Base-by-base conservation (phyloP, 2,113 vertebrate genomes). In the Anhinga anhinga region DNA sequence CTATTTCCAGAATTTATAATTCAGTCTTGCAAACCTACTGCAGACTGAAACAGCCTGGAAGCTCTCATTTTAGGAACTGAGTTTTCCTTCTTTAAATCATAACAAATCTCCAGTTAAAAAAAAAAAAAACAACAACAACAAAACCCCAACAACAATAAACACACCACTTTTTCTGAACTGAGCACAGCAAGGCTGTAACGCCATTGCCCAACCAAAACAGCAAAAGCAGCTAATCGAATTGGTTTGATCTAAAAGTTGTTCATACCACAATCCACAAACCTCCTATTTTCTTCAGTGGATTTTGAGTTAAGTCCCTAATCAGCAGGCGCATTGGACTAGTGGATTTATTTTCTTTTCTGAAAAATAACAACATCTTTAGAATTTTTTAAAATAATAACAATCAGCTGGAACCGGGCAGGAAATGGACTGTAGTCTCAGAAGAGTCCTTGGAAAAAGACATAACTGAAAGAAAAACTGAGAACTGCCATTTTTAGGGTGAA, bases 11-110 rank as follows among this genome's bases (percentile, higher is more conserved):
- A 21, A 73, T n/a, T 55, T 22, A 22, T 6, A 21, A 90, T 44
- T 52, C 72, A 26, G 34, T 10, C 83, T 23, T 72, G n/a, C 77
- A 94, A 69, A 62, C 58, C 56, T 44, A 20, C 82, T 90, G 90
- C 65, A 84, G 87, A 62, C 47, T 61, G 88, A 74, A 88, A 66
- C 82, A 91, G 85, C 56, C 66, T 90, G 88, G n/a, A 55, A 89
- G 58, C 53, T 89, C 73, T 90, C 89, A 5, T 29, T 89, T 82
- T 76, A 73, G 55, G 49, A 62, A 32, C 77, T 62, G 66, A 42
- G 30, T 95, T 82, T 90, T 82, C 93, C 71, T 80, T 72, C 74
- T 83, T 94, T 42, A 77, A 88, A 82, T 93, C 66, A 71, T 62
- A 76, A 82, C 73, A 63, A 66, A 63, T 38, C 73, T 80, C 70